These are phyloP conservation scores for Tricholaema leucomelas DNA, from an alignment of 2,113 vertebrate genomes.

Conservation along the genomic window DNA sequence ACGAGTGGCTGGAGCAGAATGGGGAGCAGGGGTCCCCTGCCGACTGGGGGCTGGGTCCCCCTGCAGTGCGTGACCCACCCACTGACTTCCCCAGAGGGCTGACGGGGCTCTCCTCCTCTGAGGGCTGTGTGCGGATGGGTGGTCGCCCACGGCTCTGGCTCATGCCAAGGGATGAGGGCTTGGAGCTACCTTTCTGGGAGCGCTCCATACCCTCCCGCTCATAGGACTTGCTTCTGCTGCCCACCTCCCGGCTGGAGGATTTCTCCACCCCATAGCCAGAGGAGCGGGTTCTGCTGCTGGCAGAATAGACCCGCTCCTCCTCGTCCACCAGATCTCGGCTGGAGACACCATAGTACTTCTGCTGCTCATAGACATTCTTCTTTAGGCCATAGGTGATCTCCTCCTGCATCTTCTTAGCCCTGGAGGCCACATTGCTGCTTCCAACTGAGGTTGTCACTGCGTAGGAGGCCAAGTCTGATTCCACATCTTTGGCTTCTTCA, in stretches of 20 bases:
- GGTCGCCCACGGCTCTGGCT: slow-evolving; percentile 84
- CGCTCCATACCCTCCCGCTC: slow-evolving; percentile 89
- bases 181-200: slow-evolving; percentile 84
- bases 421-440: slow-evolving; percentile 86
- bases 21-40: slow-evolving; percentile 87
- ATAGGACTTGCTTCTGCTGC: slow-evolving; percentile 90
- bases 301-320: slow-evolving; percentile 86
- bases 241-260: slow-evolving; percentile 82
- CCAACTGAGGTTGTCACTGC: slow-evolving; percentile 83
- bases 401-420: slow-evolving; percentile 91
- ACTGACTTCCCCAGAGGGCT: slow-evolving; percentile 90
- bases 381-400: slow-evolving; percentile 92
- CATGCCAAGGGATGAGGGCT: slow-evolving; percentile 79
- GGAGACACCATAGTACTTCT: slow-evolving; percentile 89
- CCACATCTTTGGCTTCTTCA: slow-evolving; percentile 96
- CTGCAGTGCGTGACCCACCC: slow-evolving; percentile 80
- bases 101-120: slow-evolving; percentile 94
- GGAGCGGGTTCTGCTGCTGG: slow-evolving; percentile 84
- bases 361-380: slow-evolving; percentile 94
- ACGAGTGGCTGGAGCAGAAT: slow-evolving; percentile 97
- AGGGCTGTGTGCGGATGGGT: slow-evolving; percentile 89
- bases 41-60: slow-evolving; percentile 77
- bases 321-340: slow-evolving; percentile 88
- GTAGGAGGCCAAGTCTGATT: slow-evolving; percentile 93
- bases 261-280: slow-evolving; percentile 91